Conservation (phyloP, 2,888 invertebrate genomes). For the Trisateles emortualis region DNA sequence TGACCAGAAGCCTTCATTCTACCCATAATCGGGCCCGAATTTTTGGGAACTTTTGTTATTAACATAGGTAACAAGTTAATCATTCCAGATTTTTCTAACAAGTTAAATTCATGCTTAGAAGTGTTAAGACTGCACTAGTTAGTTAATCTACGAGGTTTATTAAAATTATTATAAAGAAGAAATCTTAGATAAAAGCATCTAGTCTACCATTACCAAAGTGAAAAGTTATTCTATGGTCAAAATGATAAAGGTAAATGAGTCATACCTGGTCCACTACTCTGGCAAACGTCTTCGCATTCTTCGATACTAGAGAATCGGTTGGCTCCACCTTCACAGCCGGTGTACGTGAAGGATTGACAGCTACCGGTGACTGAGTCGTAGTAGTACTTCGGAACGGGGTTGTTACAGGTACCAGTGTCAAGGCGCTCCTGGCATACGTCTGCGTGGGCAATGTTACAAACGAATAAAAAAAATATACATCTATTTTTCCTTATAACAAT, state of each 20-base stretch:
- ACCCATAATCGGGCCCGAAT: too few species aligned
- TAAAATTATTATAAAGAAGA: not conserved
- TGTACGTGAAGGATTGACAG: constrained; percentile 91
- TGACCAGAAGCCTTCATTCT: constrained; percentile 23
- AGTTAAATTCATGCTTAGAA: constrained; percentile 7
- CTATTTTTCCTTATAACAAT: too few species aligned
- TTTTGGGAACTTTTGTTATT: too few species aligned
- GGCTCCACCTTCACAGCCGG: constrained; percentile 94
- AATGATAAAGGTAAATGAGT: not conserved
- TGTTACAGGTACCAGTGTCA: constrained; percentile 91
- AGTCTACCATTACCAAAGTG: constrained; percentile 10
- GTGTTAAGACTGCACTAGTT: not conserved
- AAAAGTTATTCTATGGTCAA: not conserved
- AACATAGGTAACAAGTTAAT: too few species aligned
- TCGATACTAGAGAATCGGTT: constrained; percentile 92
- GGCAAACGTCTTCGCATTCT: constrained; percentile 92
- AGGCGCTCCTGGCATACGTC: constrained; percentile 90
- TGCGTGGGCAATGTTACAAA: constrained; percentile 54
- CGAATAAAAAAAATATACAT: not conserved
- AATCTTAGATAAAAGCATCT: constrained; percentile 2
- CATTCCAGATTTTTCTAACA: not conserved
- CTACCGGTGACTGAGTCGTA: constrained; percentile 87
- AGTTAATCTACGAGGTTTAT: not conserved
- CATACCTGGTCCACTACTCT: constrained; percentile 65
- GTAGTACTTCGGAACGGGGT: constrained; percentile 89